Evolutionary conservation across 2,113 vertebrate genomes (phyloP), one percentile per base, ranked within the genome.

Genomic region (Zosterops pallidus): DNA sequence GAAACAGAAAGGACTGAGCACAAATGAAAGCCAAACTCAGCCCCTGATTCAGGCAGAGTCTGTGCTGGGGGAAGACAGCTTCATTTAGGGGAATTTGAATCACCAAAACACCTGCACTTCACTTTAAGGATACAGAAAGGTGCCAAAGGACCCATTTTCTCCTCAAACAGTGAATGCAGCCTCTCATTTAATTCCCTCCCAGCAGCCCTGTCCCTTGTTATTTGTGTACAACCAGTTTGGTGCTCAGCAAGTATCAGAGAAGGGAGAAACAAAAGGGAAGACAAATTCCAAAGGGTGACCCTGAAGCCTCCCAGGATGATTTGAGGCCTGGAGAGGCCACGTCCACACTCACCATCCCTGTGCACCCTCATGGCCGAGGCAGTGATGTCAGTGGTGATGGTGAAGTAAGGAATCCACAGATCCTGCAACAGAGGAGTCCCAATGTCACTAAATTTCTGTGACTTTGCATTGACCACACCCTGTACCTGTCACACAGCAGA

Each of bases 321-420:
- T 56, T 4, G 16, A 2, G 14, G 14, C 20, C 35, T 21, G 39
- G 23, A 57, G 59, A 23, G 59, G 65, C 35, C 8, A 4, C 3
- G n/a, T 3, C 25, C 56, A 53, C 4, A 57, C 98, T 97, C 90
- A 99, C 99, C 99, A 0, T 99, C 98, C 0, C 98, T 99, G 98
- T 99, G 99, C 56, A 99, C 98, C 85, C 99, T 97, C 99, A 99
- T 99, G 42, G 98, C 96, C 0, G 99, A 99, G 46, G 99, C 99
- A 0, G 99, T 99, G 98, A 99, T 99, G 86, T 99, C 99, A 0
- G 99, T 99, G 37, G 99, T 99, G 91, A 99, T 98, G 56, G 98
- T 98, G 89, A 99, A 99, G 92, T 99, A 99, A 1, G 99, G 98
- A 91, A 99, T 97, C 99, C 99, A 99, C 85, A 99, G 98, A 92